phyloP scores from a whole-genome alignment of 2,797 vertebrate species.

The Triplophysa yarkandensis region DNA sequence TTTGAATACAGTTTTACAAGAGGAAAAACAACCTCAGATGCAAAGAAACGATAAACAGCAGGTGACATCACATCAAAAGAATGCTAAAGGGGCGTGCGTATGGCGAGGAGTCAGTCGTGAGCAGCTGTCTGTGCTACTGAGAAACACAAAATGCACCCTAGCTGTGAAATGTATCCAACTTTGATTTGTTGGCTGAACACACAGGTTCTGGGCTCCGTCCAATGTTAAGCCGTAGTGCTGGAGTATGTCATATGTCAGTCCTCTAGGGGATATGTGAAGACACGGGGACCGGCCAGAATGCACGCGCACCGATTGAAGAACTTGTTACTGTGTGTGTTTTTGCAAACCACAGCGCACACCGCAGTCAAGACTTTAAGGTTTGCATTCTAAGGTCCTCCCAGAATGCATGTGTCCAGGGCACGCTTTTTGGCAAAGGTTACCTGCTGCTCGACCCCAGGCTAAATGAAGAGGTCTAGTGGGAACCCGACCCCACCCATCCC shows the following conservation, averaged over 20 bases:
- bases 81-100: conserved; percentile 57
- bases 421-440: conserved; percentile 28
- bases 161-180: conserved; percentile 45
- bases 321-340: no score
- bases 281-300: conserved; percentile 24
- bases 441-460: conserved; percentile 18
- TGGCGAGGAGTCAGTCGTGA: conserved; percentile 39
- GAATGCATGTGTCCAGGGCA: conserved; percentile 13
- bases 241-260: conserved; percentile 24
- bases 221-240: not conserved
- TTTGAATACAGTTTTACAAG: conserved; percentile 8
- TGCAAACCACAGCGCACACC: not conserved
- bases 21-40: conserved; percentile 50
- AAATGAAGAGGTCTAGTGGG: conserved; percentile 29
- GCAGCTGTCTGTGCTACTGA: conserved; percentile 54
- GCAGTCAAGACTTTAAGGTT: not conserved
- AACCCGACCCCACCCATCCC: conserved; percentile 32
- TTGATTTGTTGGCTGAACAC: conserved; percentile 43
- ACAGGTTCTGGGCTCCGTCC: conserved; percentile 10
- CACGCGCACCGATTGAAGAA: not conserved
- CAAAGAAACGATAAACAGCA: conserved; percentile 36
- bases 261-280: conserved; percentile 25
- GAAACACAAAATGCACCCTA: conserved; percentile 46
- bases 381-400: conserved; percentile 15
- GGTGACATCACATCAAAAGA: conserved; percentile 69